Base-by-base conservation (phyloP, 2,888 invertebrate genomes). In the Deilephila elpenor region DNA sequence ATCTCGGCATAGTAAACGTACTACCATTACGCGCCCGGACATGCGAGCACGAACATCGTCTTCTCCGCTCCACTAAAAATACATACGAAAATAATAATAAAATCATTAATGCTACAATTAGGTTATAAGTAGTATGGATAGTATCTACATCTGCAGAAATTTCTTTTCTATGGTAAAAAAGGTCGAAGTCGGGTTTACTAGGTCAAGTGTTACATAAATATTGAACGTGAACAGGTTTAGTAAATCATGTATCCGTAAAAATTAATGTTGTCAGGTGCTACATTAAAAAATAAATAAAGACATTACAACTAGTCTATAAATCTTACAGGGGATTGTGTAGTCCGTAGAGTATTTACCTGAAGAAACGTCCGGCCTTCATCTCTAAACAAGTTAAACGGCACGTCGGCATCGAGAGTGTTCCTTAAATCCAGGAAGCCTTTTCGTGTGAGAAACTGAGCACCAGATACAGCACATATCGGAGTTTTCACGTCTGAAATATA, bases 391-490 rank as follows among this genome's bases (percentile, higher is more conserved):
- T 96, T 96, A 86, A 98, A 97, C n/a, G 97, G 97, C 76, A 97
- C 97, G 84, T 97, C 97, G 0, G 96, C 95, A 82, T 97, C 96
- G 1, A 97, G 92, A 17, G 97, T 96, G 90, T 97, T 98, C 78
- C 97, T 95, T 71, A 98, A 92, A 84, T 98, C 98, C 71, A 96
- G 94, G 96, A 98, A 98, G 72, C 98, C 98, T 82, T 96, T 96
- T 72, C 96, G 95, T 25, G 97, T 96, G 72, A 98, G 95, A 88
- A 97, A 98, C 89, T 98, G 97, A 5, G 98, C 97, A 32, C 97
- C 97, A 19, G 98, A 97, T 73, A 98, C 97, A 17, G 97, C 97
- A 86, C 98, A 98, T 74, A 98, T 96, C 44, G 98, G 98, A 19
- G 97, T 97, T 82, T 96, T 96, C 17, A 97, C 96, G 83, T 96